Conservation (phyloP, 2,797 vertebrate species). For the Alcedo atthis region DNA sequence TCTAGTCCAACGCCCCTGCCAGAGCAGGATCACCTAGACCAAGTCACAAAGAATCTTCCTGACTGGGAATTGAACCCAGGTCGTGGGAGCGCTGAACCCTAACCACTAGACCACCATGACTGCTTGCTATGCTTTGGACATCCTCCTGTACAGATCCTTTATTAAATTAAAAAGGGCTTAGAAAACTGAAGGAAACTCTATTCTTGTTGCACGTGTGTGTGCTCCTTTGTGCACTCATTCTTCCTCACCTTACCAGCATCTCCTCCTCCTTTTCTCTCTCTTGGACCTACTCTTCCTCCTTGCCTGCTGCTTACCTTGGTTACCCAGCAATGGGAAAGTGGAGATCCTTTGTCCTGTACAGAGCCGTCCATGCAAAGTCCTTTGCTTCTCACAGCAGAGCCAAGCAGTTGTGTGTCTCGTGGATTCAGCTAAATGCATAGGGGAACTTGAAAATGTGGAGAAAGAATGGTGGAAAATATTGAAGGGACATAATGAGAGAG, state of each 20-base stretch:
- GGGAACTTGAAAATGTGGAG: not conserved
- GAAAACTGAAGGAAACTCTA: not conserved
- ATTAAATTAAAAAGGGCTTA: not conserved
- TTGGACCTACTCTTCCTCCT: not conserved
- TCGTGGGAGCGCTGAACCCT: too few species aligned
- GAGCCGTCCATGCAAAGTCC: rapidly evolving
- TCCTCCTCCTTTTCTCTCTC: not conserved
- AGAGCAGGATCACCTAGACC: too few species aligned
- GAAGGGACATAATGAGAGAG: not conserved
- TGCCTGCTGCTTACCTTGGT: not conserved
- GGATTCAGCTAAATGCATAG: not conserved
- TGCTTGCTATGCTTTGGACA: not conserved
- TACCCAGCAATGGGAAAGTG: not conserved
- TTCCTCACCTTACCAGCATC: not conserved
- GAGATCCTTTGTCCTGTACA: not conserved
- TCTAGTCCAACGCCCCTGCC: too few species aligned
- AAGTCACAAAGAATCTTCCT: too few species aligned
- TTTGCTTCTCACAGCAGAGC: not conserved
- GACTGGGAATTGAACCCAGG: too few species aligned
- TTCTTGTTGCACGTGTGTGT: not conserved
- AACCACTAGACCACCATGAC: too few species aligned
- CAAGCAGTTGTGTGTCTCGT: not conserved
- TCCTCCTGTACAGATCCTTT: not conserved
- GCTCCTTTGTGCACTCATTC: not conserved
- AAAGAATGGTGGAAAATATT: not conserved